Conservation (phyloP, 2,797 vertebrate genomes). For the Cirrhinus mrigala region DNA sequence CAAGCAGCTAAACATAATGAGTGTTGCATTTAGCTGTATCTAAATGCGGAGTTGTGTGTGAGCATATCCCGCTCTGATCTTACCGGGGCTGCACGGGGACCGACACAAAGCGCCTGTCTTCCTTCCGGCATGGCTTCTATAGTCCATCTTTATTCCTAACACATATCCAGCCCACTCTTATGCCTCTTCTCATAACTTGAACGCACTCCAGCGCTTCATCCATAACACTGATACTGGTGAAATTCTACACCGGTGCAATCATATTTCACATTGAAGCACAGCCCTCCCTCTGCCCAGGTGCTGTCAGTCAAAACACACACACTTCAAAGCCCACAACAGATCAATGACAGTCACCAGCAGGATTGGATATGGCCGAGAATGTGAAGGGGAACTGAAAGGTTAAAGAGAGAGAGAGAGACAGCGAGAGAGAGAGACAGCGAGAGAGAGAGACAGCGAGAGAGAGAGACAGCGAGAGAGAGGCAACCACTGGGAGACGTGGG, state of each 20-base stretch:
- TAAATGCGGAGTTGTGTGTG: background rate
- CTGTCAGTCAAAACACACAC: slow-evolving; percentile 27
- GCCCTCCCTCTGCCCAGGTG: slow-evolving; percentile 8
- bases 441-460: background rate
- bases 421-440: background rate
- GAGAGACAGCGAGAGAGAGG: background rate
- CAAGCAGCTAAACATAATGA: background rate
- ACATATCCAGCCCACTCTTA: background rate
- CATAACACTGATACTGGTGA: slow-evolving; percentile 9
- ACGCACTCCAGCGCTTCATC: slow-evolving; percentile 6
- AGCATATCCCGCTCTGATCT: background rate
- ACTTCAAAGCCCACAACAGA: background rate
- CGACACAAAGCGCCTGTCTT: background rate
- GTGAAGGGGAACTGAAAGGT: background rate
- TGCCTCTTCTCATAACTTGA: slow-evolving; percentile 3
- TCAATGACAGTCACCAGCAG: background rate
- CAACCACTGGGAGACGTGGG: background rate
- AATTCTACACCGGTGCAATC: slow-evolving; percentile 20
- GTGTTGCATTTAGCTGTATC: background rate
- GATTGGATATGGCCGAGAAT: background rate
- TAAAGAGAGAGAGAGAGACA: background rate
- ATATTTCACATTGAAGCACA: slow-evolving; percentile 43
- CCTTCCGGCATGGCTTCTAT: slow-evolving; percentile 34
- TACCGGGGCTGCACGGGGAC: slow-evolving; percentile 43
- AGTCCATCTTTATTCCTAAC: slow-evolving; percentile 52